phyloP scores from a whole-genome alignment of 2,113 vertebrate species.

The Thamnophis sirtalis region DNA sequence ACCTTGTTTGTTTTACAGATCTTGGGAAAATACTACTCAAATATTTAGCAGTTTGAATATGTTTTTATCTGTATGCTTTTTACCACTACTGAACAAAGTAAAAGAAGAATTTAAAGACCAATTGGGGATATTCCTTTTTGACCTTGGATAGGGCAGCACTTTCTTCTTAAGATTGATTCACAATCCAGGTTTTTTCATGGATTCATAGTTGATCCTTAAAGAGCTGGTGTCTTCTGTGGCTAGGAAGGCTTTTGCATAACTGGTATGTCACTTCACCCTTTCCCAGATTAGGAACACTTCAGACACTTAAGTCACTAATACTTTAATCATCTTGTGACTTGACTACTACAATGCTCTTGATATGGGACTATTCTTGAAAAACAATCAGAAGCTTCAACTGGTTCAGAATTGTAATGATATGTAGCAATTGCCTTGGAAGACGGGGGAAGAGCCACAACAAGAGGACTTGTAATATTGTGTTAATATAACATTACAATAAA shows the following conservation, averaged over 20 bases:
- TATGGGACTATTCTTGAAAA: neutral
- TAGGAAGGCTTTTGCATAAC: neutral
- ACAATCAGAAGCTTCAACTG: neutral
- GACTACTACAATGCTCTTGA: neutral
- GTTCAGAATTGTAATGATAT: neutral
- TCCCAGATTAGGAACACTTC: neutral
- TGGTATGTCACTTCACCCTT: neutral
- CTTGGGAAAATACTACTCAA: neutral
- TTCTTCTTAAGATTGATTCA: neutral
- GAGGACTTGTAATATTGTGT: neutral
- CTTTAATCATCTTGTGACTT: neutral
- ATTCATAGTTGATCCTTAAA: neutral
- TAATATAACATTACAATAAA: neutral
- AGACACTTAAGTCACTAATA: neutral
- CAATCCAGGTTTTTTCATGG: neutral
- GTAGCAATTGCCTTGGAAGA: neutral
- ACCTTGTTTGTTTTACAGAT: neutral
- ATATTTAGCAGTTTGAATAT: neutral
- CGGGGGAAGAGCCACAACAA: neutral
- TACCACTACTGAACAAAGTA: neutral
- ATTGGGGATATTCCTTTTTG: neutral
- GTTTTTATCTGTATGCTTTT: neutral
- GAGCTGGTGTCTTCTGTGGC: neutral
- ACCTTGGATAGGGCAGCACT: too few species aligned
- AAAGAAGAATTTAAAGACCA: neutral